Evolutionary conservation across 2,888 invertebrate species (phyloP), one percentile per base, ranked within the genome.

Genomic region (Drosophila acutilabella): DNA sequence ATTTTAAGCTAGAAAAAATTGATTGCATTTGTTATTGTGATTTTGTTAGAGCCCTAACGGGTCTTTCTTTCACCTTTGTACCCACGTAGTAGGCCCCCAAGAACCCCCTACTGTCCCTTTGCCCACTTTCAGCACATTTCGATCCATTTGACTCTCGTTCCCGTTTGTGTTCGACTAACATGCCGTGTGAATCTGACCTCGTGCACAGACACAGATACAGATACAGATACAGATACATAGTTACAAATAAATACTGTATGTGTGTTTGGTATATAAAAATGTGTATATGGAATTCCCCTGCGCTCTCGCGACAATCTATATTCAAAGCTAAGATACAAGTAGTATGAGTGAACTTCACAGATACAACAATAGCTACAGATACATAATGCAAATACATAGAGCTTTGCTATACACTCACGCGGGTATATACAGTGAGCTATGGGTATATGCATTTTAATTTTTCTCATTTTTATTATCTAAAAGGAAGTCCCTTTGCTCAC

Each of bases 151-250:
- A 61, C 45, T 51, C 33, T 60, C 44, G 18, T 42, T 56, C 44
- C 67, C 44, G 45, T 14, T 33, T 33, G 52, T 64, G 57, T 54
- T 51, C 44, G 18, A 71, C 52, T 54, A 65, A 71, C 54, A 59
- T 51, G 74, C 54, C 57, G 54, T 64, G 68, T 65, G 65, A 52
- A 52, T 74, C 51, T 73, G 74, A 73, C 73, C 74, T 73, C 62
- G 62, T 54, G 48, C 57, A 47, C 57, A 62, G 65, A 33, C 45
- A 67, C 44, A 57, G 40, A 52, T 52, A 60, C 47, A 45, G 26
- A 7, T 26, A 47, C 26, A 47, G 26, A 23, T 52, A 40, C 33
- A 16, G 1, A 38, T 36, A 23, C 14, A 14, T 20, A 48, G 45
- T n/a, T 38, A 59, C 41, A 47, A 2, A 33, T 53, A 61, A 16